Base-by-base conservation (phyloP, 2,888 invertebrate genomes). In the Willowsia nigromaculata region DNA sequence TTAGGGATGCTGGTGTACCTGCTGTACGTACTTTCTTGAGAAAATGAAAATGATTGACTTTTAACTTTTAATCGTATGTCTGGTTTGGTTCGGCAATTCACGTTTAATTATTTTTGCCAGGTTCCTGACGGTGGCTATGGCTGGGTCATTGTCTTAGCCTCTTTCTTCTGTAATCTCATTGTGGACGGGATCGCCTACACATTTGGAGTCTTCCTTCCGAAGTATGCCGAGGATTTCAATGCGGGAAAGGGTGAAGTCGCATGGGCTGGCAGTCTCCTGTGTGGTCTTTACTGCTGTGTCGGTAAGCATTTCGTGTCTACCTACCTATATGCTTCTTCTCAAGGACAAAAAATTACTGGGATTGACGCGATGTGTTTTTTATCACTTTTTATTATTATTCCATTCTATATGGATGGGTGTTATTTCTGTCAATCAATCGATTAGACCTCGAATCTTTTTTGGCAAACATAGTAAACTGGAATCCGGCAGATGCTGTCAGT, bases 141-240 rank as follows among this genome's bases (percentile, higher is more conserved):
- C 22, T 89, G 89, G 89, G 80, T 89, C 13, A 89, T 99, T 93
- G 99, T 99, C 84, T 96, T 98, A 93, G 98, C 98, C 83, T 98
- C 98, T 65, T 99, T 99, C 94, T 96, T 99, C 96, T 98, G 98
- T 94, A 99, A 99, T 95, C 96, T 99, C 95, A 97, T 99, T 93
- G 98, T 99, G 87, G 99, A 99, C 94, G 99, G 98, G 93, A 98
- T 99, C 91, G 98, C 98, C n/a, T 99, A 99, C 94, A 98, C 99
- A 7, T 99, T 99, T 94, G 99, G 99, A 83, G 97, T 99, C 93
- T 98, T 98, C 95, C 95, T 98, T 71, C 95, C 96, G 37, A 96
- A 97, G 93, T 96, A 98, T 93, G 97, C 97, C 90, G 94, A 94
- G 1, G 96, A 96, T 93, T 99, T 98, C 94, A 96, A 96, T 30